Conservation (phyloP, 2,113 vertebrate species). For the Eurypyga helias region DNA sequence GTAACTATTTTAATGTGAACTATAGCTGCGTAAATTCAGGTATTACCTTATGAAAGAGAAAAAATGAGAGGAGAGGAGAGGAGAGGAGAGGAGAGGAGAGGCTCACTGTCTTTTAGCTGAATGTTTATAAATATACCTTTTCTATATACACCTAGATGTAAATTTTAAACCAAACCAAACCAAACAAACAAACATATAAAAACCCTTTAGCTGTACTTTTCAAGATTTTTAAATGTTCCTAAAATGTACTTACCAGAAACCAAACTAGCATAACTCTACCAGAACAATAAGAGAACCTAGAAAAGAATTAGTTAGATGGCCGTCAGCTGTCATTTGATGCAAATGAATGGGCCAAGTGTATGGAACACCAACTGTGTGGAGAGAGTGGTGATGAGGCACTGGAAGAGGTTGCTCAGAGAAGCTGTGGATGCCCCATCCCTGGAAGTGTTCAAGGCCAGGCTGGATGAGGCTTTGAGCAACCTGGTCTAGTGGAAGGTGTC, state of each 20-base stretch:
- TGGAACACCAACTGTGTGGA: no score
- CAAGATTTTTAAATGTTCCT: background rate
- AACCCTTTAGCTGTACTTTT: background rate
- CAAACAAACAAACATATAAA: background rate
- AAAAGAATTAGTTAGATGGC: background rate
- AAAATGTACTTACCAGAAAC: background rate
- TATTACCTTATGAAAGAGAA: background rate
- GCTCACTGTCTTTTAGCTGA: background rate
- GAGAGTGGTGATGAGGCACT: no score
- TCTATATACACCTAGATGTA: background rate
- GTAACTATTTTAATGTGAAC: background rate
- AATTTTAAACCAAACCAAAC: background rate
- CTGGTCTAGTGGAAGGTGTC: no score
- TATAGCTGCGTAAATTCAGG: background rate
- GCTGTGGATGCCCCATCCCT: no score
- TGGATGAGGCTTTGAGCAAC: no score
- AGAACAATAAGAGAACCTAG: background rate
- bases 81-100: background rate
- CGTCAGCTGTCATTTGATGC: background rate
- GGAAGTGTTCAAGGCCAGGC: no score
- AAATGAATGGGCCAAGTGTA: background rate
- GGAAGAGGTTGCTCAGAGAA: no score
- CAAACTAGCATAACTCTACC: background rate
- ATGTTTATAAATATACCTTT: background rate
- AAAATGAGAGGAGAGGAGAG: no score